A percentile compares a stretch with the other conserved stretches of the same genome.
Conservation (phyloP, 2,888 invertebrate genomes). For the Scaeva pyrastri region DNA sequence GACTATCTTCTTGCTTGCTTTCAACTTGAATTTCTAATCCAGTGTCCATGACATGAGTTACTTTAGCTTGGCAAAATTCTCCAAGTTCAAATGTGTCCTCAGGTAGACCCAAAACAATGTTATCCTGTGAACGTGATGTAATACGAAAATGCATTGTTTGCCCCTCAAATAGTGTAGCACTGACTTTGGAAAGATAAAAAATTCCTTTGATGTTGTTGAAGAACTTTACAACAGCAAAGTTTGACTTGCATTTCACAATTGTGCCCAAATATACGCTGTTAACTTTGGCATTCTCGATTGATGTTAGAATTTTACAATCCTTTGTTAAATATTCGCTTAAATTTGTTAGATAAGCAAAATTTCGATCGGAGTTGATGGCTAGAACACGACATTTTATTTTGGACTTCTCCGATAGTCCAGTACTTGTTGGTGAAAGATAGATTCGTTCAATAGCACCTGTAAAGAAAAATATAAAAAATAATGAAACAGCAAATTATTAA, state of each 20-base stretch:
- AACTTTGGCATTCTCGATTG: conserved; percentile 84
- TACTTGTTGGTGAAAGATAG: conserved; percentile 85
- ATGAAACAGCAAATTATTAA: not conserved
- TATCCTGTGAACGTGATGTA: conserved; percentile 77
- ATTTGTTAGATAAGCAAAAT: conserved; percentile 86
- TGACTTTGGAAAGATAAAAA: conserved; percentile 78
- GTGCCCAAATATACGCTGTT: conserved; percentile 83
- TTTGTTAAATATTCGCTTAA: conserved; percentile 87
- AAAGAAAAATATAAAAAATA: not conserved
- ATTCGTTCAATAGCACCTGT: conserved; percentile 86
- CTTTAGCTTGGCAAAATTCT: conserved; percentile 80
- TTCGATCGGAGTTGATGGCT: conserved; percentile 83
- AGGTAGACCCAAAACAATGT: conserved; percentile 79
- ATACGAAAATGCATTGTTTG: conserved; percentile 82
- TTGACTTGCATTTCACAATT: conserved; percentile 80
- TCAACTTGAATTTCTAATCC: conserved; percentile 82
- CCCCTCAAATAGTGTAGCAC: conserved; percentile 79
- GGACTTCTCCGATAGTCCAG: conserved; percentile 86
- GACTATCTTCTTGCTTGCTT: conserved; percentile 70
- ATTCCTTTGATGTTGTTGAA: conserved; percentile 83
- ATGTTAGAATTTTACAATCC: conserved; percentile 85
- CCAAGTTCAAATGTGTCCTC: conserved; percentile 81
- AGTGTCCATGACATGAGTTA: conserved; percentile 80
- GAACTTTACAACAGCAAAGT: conserved; percentile 81
- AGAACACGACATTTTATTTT: conserved; percentile 87